Evolutionary conservation across 37 sponge, comb jelly and placozoan genomes (phyloP).

Genomic region (Ianthella basta): DNA sequence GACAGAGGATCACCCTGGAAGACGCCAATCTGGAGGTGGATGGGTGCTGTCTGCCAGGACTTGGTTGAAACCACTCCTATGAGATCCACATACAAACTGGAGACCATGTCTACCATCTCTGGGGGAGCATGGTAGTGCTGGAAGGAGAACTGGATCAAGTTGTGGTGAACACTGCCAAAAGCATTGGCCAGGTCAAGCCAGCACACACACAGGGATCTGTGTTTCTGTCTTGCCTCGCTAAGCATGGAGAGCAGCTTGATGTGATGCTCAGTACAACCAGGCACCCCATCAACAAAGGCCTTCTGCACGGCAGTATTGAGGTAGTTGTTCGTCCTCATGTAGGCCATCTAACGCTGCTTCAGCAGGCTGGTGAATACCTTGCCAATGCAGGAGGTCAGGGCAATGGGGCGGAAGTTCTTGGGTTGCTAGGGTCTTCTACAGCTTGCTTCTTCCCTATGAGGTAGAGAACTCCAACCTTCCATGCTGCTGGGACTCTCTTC

Average conservation of each 20-base stretch:
- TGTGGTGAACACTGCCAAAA: constrained; percentile 43
- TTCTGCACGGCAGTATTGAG: constrained; percentile 17
- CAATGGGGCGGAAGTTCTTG: constrained; percentile 30
- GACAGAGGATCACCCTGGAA: constrained; percentile 55
- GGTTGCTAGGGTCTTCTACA: constrained; percentile 26
- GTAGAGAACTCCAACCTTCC: constrained; percentile 22
- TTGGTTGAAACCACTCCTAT: constrained; percentile 5
- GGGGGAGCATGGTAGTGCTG: constrained; percentile 36
- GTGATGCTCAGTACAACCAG: constrained; percentile 45
- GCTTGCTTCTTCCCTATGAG: constrained; percentile 27
- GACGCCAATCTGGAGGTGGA: constrained; percentile 33
- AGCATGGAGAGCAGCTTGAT: constrained; percentile 15
- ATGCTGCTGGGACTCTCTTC: background rate
- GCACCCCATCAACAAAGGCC: constrained; percentile 18
- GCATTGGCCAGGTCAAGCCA: constrained; percentile 53
- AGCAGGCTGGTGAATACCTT: constrained; percentile 5
- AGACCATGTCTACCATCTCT: background rate
- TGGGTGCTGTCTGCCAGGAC: constrained; percentile 16
- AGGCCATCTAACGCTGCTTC: background rate
- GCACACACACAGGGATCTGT: background rate
- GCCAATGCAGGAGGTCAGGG: constrained; percentile 28
- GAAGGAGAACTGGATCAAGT: constrained; percentile 31
- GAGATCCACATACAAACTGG: constrained; percentile 6
- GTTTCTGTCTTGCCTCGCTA: constrained; percentile 25
- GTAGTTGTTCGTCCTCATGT: constrained; percentile 22